Percentiles rank a stretch among this genome's conserved stretches.
Evolutionary conservation across 2,888 invertebrate species (phyloP).

Genomic region (Habrosyne pyritoides): DNA sequence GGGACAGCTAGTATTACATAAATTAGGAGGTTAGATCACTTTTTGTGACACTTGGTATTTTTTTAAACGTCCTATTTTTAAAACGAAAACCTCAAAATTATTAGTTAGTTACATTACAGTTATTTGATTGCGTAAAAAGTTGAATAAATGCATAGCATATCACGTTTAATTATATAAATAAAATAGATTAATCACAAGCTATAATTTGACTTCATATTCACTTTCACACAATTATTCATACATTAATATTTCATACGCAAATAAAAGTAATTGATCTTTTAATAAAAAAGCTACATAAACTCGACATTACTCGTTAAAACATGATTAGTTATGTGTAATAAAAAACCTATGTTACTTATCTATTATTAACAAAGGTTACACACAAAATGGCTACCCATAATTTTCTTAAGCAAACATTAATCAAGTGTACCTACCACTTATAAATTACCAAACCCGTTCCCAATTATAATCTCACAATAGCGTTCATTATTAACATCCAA

Average conservation of each 20-base stretch:
- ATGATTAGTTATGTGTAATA: slow-evolving; percentile 18
- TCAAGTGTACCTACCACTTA: slow-evolving; percentile 48
- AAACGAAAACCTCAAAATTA: too few species aligned
- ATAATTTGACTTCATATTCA: background rate
- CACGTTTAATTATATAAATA: background rate
- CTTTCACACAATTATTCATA: slow-evolving; percentile 1
- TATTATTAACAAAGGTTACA: slow-evolving; percentile 28
- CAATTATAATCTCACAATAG: slow-evolving; percentile 63
- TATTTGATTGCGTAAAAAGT: too few species aligned
- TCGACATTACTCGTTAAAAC: slow-evolving; percentile 15
- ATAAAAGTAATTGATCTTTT: background rate
- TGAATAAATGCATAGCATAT: too few species aligned
- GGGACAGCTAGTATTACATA: too few species aligned
- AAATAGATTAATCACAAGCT: background rate
- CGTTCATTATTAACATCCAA: slow-evolving; percentile 57
- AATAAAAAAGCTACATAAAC: slow-evolving; percentile 7
- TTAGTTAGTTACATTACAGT: too few species aligned
- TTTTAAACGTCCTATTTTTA: too few species aligned
- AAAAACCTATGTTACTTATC: slow-evolving; percentile 12
- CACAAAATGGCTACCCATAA: slow-evolving; percentile 51
- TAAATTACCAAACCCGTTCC: slow-evolving; percentile 51
- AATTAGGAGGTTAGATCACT: too few species aligned
- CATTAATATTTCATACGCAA: slow-evolving; percentile 1
- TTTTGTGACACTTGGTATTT: too few species aligned
- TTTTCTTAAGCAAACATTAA: slow-evolving; percentile 63